Evolutionary conservation across 2,797 vertebrate genomes (phyloP), one percentile per base, ranked within the genome.

Genomic region (Crenuchus spilurus): DNA sequence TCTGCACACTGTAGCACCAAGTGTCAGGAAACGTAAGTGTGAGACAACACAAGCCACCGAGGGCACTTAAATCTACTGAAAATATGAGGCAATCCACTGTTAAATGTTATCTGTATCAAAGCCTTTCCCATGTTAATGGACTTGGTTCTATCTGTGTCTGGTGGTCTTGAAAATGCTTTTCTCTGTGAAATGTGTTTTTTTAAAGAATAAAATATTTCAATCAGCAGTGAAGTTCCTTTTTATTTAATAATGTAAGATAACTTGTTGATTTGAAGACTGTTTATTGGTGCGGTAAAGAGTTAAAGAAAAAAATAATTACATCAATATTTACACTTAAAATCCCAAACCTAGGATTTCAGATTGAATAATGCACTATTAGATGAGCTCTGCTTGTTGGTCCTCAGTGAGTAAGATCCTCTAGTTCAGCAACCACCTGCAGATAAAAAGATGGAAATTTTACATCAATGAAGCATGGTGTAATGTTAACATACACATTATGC

Each of bases 121-220:
- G 30, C 81, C 85, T 84, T 88, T 87, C 78, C 75, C 72, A 80
- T 80, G 85, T 88, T 82, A 84, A 84, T 55, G 72, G 70, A 82
- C 78, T 85, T 85, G 78, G 49, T 87, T 67, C 67, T 82, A 84
- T 82, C 61, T 79, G 85, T 86, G 86, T 67, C 83, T 79, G 81
- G 87, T 92, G 81, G 86, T 91, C 87, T 89, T 90, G 84, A 80
- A 84, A 91, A 70, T 63, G 61, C 44, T 48, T 89, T 91, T 92
- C 90, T 89, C 89, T 91, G 91, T 87, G 46, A 51, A 46, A 83
- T 84, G 88, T 91, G n/a, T n/a, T n/a, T 81, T 92, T 88, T 82
- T 88, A 88, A 72, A 84, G 83, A 91, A 88, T 85, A 88, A 91
- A 92, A 87, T 90, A 91, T 90, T 92, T 85, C 90, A 92, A 91